Base-by-base conservation (phyloP, 2,113 vertebrate species). In the Fulmarus glacialis region DNA sequence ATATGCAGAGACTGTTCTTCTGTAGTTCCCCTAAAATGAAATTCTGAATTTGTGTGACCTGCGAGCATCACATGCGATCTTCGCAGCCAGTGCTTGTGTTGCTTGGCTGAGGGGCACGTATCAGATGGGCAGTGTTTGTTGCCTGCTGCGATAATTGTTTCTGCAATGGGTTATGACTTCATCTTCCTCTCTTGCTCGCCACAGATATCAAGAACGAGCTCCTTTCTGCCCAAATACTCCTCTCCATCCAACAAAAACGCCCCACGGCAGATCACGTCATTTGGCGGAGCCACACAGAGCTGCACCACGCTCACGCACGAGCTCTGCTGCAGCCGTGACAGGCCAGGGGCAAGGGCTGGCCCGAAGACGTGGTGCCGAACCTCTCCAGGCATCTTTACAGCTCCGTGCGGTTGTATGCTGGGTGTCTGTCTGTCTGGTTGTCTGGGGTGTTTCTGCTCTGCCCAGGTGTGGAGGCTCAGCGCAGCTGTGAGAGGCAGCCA, bases 161-260 rank as follows among this genome's bases (percentile, higher is more conserved):
- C 78, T 94, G 83, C 91, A 95, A 78, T 42, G 68, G 42, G 32
- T 50, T 43, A 72, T 95, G 95, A 93, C 77, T 95, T 97, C 73
- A 96, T 90, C 74, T 91, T 92, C 75, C 77, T 89, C 42, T 87
- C 34, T 48, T 79, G 70, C 47, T 93, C 0, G 0, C 56, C 47
- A 63, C 29, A 82, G 70, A 79, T 85, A 85, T 4, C 42, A 75
- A 89, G 70, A 89, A 79, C 34, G 52, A 67, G 29, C 70, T 96
- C 68, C 70, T 59, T 89, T 93, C 78, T 95, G 66, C 87, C 87
- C 60, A 87, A 60, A 64, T 67, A 18, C 83, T 92, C 40, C 23
- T 81, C 45, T 87, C 38, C 10, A 6, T 89, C 77, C 73, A 72
- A 30, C 70, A 81, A 36, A 80, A 87, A 7, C 0, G 0, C 70